Percentiles rank a stretch among this genome's conserved stretches.
Evolutionary conservation across 2,113 vertebrate genomes (phyloP).

Genomic region (Corynorhinus townsendii): DNA sequence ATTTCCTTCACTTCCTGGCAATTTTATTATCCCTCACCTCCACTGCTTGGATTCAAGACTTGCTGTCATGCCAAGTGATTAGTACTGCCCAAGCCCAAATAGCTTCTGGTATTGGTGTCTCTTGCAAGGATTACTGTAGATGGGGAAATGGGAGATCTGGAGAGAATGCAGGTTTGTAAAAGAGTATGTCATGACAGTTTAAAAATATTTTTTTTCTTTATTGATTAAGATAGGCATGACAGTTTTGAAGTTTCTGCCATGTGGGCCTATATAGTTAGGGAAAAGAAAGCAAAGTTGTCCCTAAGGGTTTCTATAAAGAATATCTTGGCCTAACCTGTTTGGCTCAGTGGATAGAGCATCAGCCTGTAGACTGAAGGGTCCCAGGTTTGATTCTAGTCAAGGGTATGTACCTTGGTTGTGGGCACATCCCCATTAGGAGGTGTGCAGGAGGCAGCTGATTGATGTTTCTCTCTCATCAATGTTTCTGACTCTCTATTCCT

Average conservation of each 20-base stretch:
- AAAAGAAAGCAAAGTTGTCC: neutral
- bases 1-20: slow-evolving; percentile 1
- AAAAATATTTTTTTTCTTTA: too few species aligned
- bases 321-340: neutral
- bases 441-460: too few species aligned
- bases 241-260: neutral
- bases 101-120: neutral
- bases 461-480: too few species aligned
- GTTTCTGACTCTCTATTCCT: too few species aligned
- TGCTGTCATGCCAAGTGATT: neutral
- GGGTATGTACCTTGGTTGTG: too few species aligned
- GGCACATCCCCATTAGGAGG: too few species aligned
- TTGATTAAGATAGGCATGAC: neutral
- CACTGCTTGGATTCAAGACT: slow-evolving; percentile 10
- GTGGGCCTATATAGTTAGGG: neutral
- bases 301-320: neutral
- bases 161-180: neutral
- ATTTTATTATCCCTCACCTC: neutral
- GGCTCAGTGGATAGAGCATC: too few species aligned
- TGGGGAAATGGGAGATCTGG: neutral
- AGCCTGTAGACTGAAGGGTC: too few species aligned
- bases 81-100: neutral
- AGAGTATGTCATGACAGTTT: neutral
- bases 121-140: neutral
- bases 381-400: too few species aligned